A percentile compares a stretch with the other conserved stretches of the same genome.
phyloP scores from a whole-genome alignment of 2,797 vertebrate species.

The Protosalanx chinensis region DNA sequence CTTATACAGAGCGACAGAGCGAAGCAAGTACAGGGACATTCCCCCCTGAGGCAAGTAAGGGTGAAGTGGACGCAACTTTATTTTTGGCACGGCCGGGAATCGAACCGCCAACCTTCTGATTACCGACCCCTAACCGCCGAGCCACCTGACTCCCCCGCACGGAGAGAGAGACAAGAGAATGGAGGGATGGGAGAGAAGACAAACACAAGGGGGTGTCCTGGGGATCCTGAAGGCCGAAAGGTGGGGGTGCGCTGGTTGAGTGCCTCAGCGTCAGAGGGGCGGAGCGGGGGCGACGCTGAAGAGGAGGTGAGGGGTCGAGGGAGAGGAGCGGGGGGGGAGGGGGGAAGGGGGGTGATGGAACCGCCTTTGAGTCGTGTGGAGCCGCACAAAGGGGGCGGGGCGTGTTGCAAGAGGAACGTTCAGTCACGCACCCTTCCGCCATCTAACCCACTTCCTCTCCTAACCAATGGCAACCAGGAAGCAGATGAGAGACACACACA shows the following conservation, averaged over 20 bases:
- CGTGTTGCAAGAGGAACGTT: background rate
- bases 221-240: background rate
- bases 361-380: background rate
- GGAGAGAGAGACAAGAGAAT: background rate
- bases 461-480: conserved; percentile 11
- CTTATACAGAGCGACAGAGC: background rate
- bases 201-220: background rate
- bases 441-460: conserved; percentile 41
- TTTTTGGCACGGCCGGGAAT: no score
- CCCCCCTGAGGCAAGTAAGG: background rate
- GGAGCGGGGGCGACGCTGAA: background rate
- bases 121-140: no score
- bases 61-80: background rate
- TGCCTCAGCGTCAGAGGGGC: background rate
- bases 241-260: background rate
- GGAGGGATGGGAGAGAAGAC: background rate
- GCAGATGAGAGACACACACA: conserved; percentile 32
- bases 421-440: background rate
- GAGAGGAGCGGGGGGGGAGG: background rate
- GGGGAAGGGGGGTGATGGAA: background rate
- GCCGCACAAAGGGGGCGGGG: background rate
- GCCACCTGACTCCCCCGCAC: no score
- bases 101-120: no score
- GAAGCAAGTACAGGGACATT: background rate
- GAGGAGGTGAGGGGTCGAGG: background rate